These are phyloP conservation scores for Aradus depressus DNA, from an alignment of 2,888 invertebrate species.

Conservation along the genomic window DNA sequence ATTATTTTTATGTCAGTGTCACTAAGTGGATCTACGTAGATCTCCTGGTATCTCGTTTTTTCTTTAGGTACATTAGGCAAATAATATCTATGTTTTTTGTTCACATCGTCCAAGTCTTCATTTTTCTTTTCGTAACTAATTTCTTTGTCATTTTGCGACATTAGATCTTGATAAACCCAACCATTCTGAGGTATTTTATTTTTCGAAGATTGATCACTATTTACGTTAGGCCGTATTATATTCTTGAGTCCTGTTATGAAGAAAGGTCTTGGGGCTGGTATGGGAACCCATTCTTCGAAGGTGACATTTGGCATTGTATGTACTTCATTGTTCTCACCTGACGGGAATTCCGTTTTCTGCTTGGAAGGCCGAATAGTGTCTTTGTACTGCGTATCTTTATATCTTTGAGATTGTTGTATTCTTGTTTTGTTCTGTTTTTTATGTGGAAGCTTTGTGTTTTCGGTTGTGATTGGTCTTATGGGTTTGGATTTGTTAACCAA, in stretches of 20 bases:
- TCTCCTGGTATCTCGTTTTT: too few species aligned
- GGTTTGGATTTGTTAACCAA: conserved; percentile 41
- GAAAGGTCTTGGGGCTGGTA: conserved; percentile 31
- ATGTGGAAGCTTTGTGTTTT: conserved; percentile 22
- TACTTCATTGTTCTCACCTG: conserved; percentile 22
- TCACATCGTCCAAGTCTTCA: too few species aligned
- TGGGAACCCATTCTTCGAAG: conserved; percentile 32
- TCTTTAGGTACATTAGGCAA: too few species aligned
- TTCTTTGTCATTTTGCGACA: too few species aligned
- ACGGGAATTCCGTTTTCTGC: conserved; percentile 16
- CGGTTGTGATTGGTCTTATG: conserved; percentile 34
- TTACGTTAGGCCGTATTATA: background rate
- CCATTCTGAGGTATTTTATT: conserved; percentile 20
- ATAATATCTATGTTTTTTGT: too few species aligned
- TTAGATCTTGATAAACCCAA: conserved; percentile 22
- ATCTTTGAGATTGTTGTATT: conserved; percentile 27
- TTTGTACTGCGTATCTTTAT: conserved; percentile 1
- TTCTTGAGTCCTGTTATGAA: conserved; percentile 29
- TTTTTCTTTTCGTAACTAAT: too few species aligned
- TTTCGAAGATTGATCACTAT: conserved; percentile 7
- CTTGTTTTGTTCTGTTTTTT: conserved; percentile 21
- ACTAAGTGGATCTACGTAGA: too few species aligned
- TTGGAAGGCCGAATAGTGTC: conserved; percentile 11
- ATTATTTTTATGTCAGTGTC: too few species aligned
- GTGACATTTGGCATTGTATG: conserved; percentile 10